A percentile compares a stretch with the other conserved stretches of the same genome.
phyloP scores from a whole-genome alignment of 2,113 vertebrate genomes.

The Chitala chitala region DNA sequence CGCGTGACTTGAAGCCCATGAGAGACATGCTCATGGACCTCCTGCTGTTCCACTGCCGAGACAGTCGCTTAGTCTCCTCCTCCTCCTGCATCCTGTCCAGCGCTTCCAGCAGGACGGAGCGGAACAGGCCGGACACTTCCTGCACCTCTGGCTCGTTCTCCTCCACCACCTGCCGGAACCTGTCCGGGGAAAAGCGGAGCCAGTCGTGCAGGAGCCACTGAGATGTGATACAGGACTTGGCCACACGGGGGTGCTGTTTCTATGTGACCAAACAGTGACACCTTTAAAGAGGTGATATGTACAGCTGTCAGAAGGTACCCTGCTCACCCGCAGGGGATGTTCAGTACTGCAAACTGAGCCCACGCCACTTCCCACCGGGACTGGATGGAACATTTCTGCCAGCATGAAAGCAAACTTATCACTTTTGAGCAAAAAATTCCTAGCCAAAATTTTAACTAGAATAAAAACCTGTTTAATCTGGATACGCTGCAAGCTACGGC shows the following conservation, averaged over 20 bases:
- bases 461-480: not conserved
- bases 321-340: not conserved
- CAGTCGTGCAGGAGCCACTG: not conserved
- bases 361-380: not conserved
- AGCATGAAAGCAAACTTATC: not conserved
- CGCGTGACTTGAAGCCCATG: conserved; percentile 72
- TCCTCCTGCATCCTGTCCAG: conserved; percentile 79
- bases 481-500: not conserved
- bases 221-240: not conserved
- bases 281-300: not conserved
- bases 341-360: not conserved
- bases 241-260: not conserved
- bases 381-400: not conserved
- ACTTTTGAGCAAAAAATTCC: not conserved
- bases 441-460: not conserved
- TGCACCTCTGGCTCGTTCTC: conserved; percentile 81
- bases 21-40: conserved; percentile 74
- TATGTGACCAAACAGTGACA: not conserved
- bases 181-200: conserved; percentile 38
- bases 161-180: conserved; percentile 80
- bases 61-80: conserved; percentile 73
- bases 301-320: not conserved
- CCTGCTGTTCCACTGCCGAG: conserved; percentile 83
- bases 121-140: conserved; percentile 82
- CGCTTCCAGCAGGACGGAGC: conserved; percentile 76